Conservation (phyloP, 2,888 invertebrate genomes). For the Tetragnatha montana region DNA sequence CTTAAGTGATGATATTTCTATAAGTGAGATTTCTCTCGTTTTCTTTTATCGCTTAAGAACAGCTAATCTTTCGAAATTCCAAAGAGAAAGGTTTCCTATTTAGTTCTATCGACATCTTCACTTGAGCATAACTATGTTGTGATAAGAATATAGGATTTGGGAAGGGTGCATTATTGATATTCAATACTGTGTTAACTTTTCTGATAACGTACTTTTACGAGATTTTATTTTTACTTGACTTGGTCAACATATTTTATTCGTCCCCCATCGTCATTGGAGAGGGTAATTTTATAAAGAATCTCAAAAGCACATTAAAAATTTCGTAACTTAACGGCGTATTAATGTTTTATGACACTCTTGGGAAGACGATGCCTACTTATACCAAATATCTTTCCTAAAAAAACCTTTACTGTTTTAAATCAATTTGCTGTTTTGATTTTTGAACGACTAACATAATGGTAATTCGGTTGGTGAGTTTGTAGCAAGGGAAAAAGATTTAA, state of each 20-base stretch:
- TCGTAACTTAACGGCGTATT: not conserved
- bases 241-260: slow-evolving; percentile 7
- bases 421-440: too few relatives aligned
- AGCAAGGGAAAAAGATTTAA: too few relatives aligned
- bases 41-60: slow-evolving; percentile 1
- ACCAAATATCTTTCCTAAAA: too few relatives aligned
- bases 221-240: not conserved
- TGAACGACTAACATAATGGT: too few relatives aligned
- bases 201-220: slow-evolving; percentile 17
- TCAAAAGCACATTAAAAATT: not conserved
- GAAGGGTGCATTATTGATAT: slow-evolving; percentile 8
- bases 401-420: too few relatives aligned
- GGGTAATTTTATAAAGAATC: slow-evolving; percentile 2
- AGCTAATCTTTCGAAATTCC: not conserved
- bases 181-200: slow-evolving; percentile 16
- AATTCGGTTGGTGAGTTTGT: too few relatives aligned
- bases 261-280: not conserved
- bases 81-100: not conserved
- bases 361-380: not conserved
- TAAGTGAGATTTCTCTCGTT: not conserved
- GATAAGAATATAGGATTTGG: not conserved
- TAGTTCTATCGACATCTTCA: slow-evolving; percentile 13
- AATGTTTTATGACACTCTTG: not conserved
- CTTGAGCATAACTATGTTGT: not conserved
- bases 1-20: not conserved